Base-by-base conservation (phyloP, 2,797 vertebrate species). In the Leptoclinus maculatus region DNA sequence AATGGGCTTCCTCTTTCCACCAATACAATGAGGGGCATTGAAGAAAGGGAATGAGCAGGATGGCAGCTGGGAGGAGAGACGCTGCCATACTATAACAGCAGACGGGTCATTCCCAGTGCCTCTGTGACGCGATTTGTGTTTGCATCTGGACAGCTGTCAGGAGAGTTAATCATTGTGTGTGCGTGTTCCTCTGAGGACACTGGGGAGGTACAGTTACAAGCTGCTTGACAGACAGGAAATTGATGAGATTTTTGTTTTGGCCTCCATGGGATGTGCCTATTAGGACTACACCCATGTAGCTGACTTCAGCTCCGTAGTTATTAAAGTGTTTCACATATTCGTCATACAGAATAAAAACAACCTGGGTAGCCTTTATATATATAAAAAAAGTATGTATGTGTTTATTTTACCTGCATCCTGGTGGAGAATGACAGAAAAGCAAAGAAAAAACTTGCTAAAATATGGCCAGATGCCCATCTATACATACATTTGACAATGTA, bases 1-100 rank as follows among this genome's bases (percentile, higher is more conserved):
- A 94, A 94, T 90, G 90, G 89, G 78, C 89, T 86, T 93, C 91
- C 89, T 95, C 87, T 90, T 92, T 60, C 32, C 19, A 29, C 32
- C 19, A 29, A 84, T 62, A 94, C 93, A 95, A 95, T 94, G 93
- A 87, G 81, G 80, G 74, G 80, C 90, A 94, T 95, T 95, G 89
- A 93, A 82, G 74, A 67, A 51, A 79, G 77, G 70, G 84, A 88
- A 79, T 54, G 83, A 89, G 87, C 71, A 73, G 80, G 60, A 66
- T 74, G 82, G 83, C 84, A 81, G 83, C 86, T 82, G 91, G 87
- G 79, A 89, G 88, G 88, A 87, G 88, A 87, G 85, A 87, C 6
- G 76, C 77, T 91, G 88, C 79, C 76, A 38, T 54, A 63, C 79
- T 80, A 32, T 38, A 25, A 78, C 80, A 85, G 87, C 82, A 73